Evolutionary conservation across 2,888 invertebrate genomes (phyloP), one percentile per base, ranked within the genome.

Genomic region (Dione vanillae): DNA sequence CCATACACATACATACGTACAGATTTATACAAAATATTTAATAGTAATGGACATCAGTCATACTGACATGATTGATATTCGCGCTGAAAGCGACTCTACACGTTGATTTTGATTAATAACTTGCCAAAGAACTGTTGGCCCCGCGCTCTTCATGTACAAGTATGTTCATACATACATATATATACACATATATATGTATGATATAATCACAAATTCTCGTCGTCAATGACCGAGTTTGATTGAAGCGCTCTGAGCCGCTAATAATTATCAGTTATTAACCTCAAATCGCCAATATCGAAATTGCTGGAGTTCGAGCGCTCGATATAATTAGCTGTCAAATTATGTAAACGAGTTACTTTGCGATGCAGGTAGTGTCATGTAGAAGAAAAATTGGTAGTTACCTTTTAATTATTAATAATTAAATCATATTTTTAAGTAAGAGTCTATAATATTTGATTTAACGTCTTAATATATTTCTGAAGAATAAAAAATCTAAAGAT

Each of bases 181-280:
- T 1, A 19, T 52, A n/a, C n/a, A 10, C 16, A 47, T 9, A 1
- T n/a, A 35, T n/a, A n/a, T 37, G 37, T n/a, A n/a, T 54, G 35
- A 1, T n/a, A 54, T 54, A 54, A 61, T 27, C 43, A 27, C 20
- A 2, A 43, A 61, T 45, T 20, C 43, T 14, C 45, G 45, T 27
- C 27, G 20, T 43, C 61, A 7, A 27, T 37, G 56, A 37, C 61
- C 14, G 40, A 35, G 45, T 49, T 49, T 51, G 56, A 65, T 69
- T 19, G 65, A 56, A 65, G 16, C 58, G 65, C 58, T 41, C 20
- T 19, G 68, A 58, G 41, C 16, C 35, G 69, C 58, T 40, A 65
- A 65, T 69, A 65, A 69, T 58, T 69, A 69, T 69, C 69, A 59
- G 65, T 69, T 69, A 65, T 69, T 59, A 65, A 69, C 69, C 41